Conservation (phyloP, 2,797 vertebrate genomes). For the Pangasius sanitwongsei region DNA sequence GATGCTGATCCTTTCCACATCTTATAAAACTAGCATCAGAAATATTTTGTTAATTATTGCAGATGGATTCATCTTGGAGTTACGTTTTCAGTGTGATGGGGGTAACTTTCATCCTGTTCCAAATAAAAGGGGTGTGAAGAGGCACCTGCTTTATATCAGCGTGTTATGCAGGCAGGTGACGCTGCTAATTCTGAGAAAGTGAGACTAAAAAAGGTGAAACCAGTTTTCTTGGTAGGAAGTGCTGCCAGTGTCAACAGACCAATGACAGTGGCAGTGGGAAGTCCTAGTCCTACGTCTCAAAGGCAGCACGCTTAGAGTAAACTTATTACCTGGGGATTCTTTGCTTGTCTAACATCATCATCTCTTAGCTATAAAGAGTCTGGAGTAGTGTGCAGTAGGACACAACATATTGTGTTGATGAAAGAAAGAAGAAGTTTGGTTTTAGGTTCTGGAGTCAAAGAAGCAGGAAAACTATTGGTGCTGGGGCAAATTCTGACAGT, state of each 20-base stretch:
- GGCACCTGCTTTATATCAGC: slow-evolving; percentile 26
- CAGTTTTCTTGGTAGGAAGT: slow-evolving; percentile 29
- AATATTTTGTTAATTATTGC: slow-evolving; percentile 22
- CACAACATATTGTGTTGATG: background rate
- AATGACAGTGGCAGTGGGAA: slow-evolving; percentile 31
- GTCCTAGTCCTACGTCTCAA: slow-evolving; percentile 10
- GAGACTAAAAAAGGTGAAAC: slow-evolving; percentile 35
- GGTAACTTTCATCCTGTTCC: background rate
- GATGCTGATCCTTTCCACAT: background rate
- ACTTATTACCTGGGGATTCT: slow-evolving; percentile 21
- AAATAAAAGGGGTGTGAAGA: slow-evolving; percentile 28
- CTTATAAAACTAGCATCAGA: background rate
- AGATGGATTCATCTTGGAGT: background rate
- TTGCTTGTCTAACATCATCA: slow-evolving; percentile 9
- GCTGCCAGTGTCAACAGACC: slow-evolving; percentile 24
- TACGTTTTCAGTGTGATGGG: background rate
- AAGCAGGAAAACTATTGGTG: background rate
- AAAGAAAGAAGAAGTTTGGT: background rate
- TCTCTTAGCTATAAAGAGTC: background rate
- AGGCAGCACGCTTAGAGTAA: slow-evolving; percentile 32
- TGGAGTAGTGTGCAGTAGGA: background rate
- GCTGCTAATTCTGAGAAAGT: slow-evolving; percentile 14
- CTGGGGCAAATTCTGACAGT: background rate
- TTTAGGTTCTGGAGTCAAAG: background rate
- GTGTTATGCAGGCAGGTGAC: background rate